Evolutionary conservation across 2,797 vertebrate genomes (phyloP).

Genomic region (Serranus cabrilla): DNA sequence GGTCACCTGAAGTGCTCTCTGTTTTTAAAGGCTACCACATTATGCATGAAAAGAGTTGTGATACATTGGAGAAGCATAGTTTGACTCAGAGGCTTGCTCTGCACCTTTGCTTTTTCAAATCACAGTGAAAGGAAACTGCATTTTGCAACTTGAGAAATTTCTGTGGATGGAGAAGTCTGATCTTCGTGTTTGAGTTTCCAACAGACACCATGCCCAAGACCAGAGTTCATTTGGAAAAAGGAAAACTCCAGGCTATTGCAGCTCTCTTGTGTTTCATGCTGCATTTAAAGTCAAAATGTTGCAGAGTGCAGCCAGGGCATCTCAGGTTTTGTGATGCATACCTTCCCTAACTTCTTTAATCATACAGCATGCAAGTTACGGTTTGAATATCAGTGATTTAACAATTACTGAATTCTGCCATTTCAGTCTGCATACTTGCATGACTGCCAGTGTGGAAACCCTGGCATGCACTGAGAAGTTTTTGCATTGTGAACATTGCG

Average conservation of each 20-base stretch:
- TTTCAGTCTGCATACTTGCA: conserved; percentile 33
- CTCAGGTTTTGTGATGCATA: conserved; percentile 13
- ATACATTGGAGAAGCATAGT: conserved; percentile 12
- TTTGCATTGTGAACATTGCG: conserved; percentile 36
- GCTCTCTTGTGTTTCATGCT: not conserved
- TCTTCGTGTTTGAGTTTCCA: conserved; percentile 22
- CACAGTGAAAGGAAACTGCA: conserved; percentile 5
- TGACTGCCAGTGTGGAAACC: conserved; percentile 28
- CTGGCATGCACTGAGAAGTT: conserved; percentile 21
- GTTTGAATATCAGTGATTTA: conserved; percentile 31
- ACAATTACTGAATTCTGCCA: conserved; percentile 28
- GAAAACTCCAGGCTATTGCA: not conserved
- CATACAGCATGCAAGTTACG: conserved; percentile 20
- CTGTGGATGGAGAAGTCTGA: not conserved
- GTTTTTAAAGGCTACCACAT: conserved; percentile 11
- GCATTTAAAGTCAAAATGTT: conserved; percentile 2
- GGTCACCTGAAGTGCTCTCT: conserved; percentile 57
- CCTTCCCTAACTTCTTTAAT: conserved; percentile 20
- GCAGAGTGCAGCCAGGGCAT: not conserved
- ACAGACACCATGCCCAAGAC: not conserved
- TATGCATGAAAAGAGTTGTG: not conserved
- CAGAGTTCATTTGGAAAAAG: conserved; percentile 22
- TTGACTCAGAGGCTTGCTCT: conserved; percentile 12
- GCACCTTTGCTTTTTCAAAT: conserved; percentile 12
- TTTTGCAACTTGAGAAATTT: not conserved